Evolutionary conservation across 2,113 vertebrate genomes (phyloP), one percentile per base, ranked within the genome.

Genomic region (Campylorhamphus procurvoides): DNA sequence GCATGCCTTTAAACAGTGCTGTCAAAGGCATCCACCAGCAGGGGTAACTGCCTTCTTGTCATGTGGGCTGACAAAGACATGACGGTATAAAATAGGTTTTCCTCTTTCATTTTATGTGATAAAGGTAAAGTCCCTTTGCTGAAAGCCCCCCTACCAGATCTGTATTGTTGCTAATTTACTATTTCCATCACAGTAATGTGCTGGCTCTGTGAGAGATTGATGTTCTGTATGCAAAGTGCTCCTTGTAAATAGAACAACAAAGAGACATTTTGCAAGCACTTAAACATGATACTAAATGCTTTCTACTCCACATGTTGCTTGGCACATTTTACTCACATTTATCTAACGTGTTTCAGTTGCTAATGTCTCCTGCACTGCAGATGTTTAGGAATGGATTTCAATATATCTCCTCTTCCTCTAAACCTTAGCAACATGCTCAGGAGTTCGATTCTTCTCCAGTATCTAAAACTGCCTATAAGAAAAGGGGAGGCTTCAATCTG

Each of bases 181-280:
- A 68, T 78, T 96, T 94, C 89, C 64, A 68, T 58, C 93, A 49
- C 87, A 87, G 62, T 53, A 84, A 87, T 60, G 28, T 46, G 87
- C 72, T 78, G 69, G 73, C 94, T 93, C 94, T 3, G 7, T 1
- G 25, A 90, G 89, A 92, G 76, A 91, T 44, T 62, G 62, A 94
- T 84, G 91, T 53, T 81, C 89, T 89, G 25, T 60, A 89, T 18
- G 7, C 64, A 87, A 92, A 97, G 77, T 79, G 62, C 53, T 91
- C 77, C 71, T 67, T 75, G 46, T 94, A 95, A 94, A 89, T 89
- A 89, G 53, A 88, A 86, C 83, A 93, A 74, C 90, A 82, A 74
- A 94, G 80, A 84, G 56, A 79, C 56, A 58, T 81, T 92, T 49
- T 89, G 74, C 77, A 71, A 75, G 62, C 58, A 49, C 56, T 95